Base-by-base conservation (phyloP, 1,140 invertebrate species). In the Drosophila suzukii region DNA sequence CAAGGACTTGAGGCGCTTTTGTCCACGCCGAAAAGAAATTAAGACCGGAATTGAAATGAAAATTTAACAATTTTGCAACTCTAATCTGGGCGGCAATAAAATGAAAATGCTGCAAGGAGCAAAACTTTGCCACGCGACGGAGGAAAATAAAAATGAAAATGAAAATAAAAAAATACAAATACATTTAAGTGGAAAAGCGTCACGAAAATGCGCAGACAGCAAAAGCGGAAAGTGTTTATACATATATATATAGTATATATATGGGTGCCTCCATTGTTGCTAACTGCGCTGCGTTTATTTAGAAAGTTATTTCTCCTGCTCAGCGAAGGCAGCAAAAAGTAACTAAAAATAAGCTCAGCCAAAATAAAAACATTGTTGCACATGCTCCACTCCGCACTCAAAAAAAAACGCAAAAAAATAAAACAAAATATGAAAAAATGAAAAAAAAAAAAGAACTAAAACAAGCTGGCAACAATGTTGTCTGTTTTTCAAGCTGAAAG, bases 341-440 rank as follows among this genome's bases (percentile, higher is more conserved):
- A 86, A 86, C 82, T 86, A 86, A 86, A 86, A 83, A 86, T 88
- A 88, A 88, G 79, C 83, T 65, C 75, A 72, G 70, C 75, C 83
- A 82, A 68, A 85, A 88, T 86, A 83, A 88, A 86, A 88, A 88
- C 83, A 88, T 88, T 88, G 83, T 88, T 88, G 83, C 83, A 88
- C 83, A 88, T 86, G 83, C 73, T 59, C 60, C 72, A 71, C 51
- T 71, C 50, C 30, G 44, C 43, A 61, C 36, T 51, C 34, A 44
- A 57, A 74, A 73, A 56, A 32, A 13, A 20, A 20, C 20, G 20
- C 20, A 20, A 56, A 71, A 61, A 71, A 38, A 38, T 15, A 7
- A 1, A 17, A 12, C 17, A 70, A n/a, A 30, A 27, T 17, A n/a
- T 24, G 51, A 61, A 41, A 60, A 44, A 36, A 39, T 20, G 11